Conservation (phyloP, 2,888 invertebrate species). For the Microctonus aethiopoides region DNA sequence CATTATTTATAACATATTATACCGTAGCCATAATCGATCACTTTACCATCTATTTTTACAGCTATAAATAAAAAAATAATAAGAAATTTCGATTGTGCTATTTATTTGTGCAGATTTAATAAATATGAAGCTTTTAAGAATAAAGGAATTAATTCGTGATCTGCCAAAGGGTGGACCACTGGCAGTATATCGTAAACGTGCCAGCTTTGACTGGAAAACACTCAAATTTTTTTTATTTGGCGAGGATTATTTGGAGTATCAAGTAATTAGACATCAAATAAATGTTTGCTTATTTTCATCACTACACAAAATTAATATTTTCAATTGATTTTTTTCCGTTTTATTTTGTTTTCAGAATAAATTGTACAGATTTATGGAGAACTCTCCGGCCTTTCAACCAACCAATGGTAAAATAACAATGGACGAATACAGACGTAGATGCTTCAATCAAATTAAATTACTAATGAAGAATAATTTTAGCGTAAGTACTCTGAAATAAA, state of each 20-base stretch:
- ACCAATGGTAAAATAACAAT: conserved; percentile 71
- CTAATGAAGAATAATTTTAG: conserved; percentile 44
- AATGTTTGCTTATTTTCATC: too few relatives aligned
- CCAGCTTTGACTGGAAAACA: conserved; percentile 89
- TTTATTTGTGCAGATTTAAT: conserved; percentile 25
- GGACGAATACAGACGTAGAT: conserved; percentile 77
- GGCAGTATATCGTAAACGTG: conserved; percentile 80
- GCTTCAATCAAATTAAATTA: conserved; percentile 43
- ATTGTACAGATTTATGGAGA: conserved; percentile 81
- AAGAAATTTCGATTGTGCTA: too few relatives aligned
- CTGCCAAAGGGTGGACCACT: conserved; percentile 82
- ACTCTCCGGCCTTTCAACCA: conserved; percentile 80
- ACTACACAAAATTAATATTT: conserved; percentile 27
- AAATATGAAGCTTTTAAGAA: conserved; percentile 31
- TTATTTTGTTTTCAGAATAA: conserved; percentile 72
- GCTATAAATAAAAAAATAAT: too few relatives aligned
- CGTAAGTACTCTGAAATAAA: conserved; percentile 36
- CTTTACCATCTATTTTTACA: neutral
- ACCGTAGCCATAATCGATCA: too few relatives aligned
- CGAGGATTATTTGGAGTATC: conserved; percentile 78
- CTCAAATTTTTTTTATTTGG: conserved; percentile 85
- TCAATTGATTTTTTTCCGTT: conserved; percentile 33
- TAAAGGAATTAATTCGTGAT: conserved; percentile 73
- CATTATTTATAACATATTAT: too few relatives aligned
- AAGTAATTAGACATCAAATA: too few relatives aligned